phyloP scores from a whole-genome alignment of 2,797 vertebrate species.

The Nyctalus aviator region DNA sequence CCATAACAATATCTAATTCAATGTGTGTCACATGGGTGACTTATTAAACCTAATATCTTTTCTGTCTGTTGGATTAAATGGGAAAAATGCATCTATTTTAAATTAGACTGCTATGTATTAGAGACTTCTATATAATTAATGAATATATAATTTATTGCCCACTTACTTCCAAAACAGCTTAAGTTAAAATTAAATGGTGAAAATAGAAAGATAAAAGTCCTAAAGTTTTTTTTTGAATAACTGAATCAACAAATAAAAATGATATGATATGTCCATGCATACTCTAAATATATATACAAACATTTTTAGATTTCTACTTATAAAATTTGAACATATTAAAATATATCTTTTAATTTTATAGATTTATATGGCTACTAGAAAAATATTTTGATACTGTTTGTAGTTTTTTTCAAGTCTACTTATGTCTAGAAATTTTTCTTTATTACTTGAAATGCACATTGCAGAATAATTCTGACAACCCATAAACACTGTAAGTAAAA shows the following conservation, averaged over 20 bases:
- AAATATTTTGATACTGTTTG: not conserved
- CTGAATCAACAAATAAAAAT: not conserved
- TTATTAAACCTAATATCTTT: not conserved
- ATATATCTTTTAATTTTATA: not conserved
- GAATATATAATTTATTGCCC: not conserved
- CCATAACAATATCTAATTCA: slow-evolving; percentile 37
- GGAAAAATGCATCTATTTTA: not conserved
- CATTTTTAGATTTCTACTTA: not conserved
- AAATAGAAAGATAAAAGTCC: not conserved
- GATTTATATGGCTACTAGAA: not conserved
- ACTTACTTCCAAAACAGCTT: slow-evolving; percentile 10
- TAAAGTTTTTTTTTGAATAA: slow-evolving; percentile 40
- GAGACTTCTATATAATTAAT: not conserved
- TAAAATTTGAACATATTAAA: not conserved
- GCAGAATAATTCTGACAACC: not conserved
- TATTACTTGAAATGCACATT: not conserved
- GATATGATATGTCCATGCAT: not conserved
- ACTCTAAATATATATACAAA: not conserved
- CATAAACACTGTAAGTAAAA: not conserved
- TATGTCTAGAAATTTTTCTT: slow-evolving; percentile 22
- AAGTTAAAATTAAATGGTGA: not conserved
- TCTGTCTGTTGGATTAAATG: not conserved
- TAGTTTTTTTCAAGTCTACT: not conserved
- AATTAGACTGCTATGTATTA: not conserved
- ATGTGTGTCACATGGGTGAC: not conserved